Evolutionary conservation across 2,113 vertebrate genomes (phyloP).

Genomic region (Haemorhous mexicanus): DNA sequence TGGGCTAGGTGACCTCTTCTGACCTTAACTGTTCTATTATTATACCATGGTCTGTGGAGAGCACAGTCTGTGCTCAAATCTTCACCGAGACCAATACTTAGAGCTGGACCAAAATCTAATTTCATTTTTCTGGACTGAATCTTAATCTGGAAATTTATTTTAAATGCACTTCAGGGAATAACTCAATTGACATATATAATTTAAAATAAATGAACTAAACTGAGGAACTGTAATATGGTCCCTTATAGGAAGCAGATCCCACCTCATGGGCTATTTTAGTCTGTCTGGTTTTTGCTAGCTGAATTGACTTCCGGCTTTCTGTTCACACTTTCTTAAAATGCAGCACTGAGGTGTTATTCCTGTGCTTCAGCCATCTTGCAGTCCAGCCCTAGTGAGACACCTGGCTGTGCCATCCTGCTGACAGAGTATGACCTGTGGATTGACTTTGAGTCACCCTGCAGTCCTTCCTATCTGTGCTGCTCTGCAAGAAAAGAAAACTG

Average conservation of each 20-base stretch:
- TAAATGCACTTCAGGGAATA: neutral
- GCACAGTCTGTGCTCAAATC: neutral
- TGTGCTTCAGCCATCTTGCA: neutral
- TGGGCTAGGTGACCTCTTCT: neutral
- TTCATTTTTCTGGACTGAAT: neutral
- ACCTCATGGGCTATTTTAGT: neutral
- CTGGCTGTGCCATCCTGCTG: neutral
- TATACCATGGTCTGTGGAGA: neutral
- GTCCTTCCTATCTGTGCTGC: neutral
- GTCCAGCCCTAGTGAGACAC: neutral
- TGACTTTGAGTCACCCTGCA: neutral
- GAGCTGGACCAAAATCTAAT: neutral
- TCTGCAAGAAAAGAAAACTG: neutral
- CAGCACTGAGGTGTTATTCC: neutral
- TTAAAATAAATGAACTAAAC: neutral
- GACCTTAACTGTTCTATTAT: neutral
- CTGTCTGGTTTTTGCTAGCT: neutral
- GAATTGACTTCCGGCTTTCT: neutral
- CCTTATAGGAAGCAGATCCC: neutral
- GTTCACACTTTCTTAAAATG: neutral
- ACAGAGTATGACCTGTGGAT: accelerated
- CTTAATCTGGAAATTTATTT: neutral
- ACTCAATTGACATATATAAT: neutral
- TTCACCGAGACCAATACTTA: neutral
- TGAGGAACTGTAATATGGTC: neutral